Conservation (phyloP, 2,797 vertebrate genomes). For the Cephalopachus bancanus region DNA sequence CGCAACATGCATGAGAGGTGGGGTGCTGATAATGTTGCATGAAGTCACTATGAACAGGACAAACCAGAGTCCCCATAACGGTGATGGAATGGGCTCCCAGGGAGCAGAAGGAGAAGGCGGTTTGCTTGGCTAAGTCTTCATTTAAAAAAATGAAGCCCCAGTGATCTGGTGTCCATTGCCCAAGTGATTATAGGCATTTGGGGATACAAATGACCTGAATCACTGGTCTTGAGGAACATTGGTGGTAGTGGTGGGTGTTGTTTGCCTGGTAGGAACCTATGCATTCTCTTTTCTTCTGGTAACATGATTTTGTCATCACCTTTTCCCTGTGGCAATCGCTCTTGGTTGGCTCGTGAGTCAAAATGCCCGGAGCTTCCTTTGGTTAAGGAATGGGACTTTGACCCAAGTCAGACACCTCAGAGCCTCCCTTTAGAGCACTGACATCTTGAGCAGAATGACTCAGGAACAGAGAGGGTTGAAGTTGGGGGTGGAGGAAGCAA, state of each 20-base stretch:
- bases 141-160: neutral
- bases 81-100: accelerated
- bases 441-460: neutral
- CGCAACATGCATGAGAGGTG: accelerated
- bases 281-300: neutral
- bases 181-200: accelerated
- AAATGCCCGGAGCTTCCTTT: neutral
- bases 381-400: too few species aligned
- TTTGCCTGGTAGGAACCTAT: accelerated
- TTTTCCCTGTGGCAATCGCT: too few species aligned
- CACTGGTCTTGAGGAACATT: accelerated
- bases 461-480: neutral
- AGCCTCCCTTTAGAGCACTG: too few species aligned
- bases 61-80: accelerated
- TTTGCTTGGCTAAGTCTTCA: too few species aligned
- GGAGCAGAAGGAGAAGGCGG: neutral
- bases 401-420: neutral
- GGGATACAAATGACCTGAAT: too few species aligned
- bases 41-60: accelerated
- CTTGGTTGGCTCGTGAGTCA: accelerated
- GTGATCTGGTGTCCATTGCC: neutral
- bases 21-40: accelerated
- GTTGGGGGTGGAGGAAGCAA: neutral
- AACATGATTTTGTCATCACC: too few species aligned
- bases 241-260: too few species aligned